Evolutionary conservation across 2,113 vertebrate genomes (phyloP).

Genomic region (Lepus americanus): DNA sequence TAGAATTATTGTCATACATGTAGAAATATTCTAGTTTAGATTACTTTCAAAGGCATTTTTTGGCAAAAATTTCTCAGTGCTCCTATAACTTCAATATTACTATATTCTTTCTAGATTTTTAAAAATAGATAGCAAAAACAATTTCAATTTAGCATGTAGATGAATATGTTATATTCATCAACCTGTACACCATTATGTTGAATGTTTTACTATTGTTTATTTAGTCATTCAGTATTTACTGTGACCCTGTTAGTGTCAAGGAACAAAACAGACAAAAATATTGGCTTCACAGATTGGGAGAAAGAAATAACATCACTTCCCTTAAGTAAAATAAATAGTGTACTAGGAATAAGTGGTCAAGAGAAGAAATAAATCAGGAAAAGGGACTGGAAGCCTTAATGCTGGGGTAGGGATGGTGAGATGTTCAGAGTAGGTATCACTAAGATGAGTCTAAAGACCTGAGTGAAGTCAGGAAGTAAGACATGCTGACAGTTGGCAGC

Average conservation of each 20-base stretch:
- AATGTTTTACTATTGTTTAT: conserved; percentile 21
- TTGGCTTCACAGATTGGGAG: not conserved
- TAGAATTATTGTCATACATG: not conserved
- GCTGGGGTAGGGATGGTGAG: too few relatives aligned
- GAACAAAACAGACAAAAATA: not conserved
- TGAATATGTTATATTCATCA: not conserved
- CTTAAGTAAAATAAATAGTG: not conserved
- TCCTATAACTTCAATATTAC: not conserved
- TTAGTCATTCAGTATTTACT: conserved; percentile 3
- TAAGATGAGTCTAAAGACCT: not conserved
- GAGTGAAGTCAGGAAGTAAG: not conserved
- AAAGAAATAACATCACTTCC: not conserved
- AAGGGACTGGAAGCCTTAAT: too few relatives aligned
- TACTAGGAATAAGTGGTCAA: not conserved
- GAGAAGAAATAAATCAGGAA: not conserved
- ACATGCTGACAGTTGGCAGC: not conserved
- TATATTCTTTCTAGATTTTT: not conserved
- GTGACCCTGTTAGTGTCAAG: not conserved
- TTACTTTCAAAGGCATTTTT: conserved; percentile 16
- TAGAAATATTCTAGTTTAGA: conserved; percentile 37
- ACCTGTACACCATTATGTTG: not conserved
- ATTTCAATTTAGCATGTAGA: conserved; percentile 18
- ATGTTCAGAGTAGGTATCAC: not conserved
- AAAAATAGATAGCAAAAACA: not conserved
- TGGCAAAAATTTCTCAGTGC: not conserved